A percentile compares a stretch with the other conserved stretches of the same genome.
phyloP scores from a whole-genome alignment of 1,140 invertebrate genomes.

The Brachionus calyciflorus region DNA sequence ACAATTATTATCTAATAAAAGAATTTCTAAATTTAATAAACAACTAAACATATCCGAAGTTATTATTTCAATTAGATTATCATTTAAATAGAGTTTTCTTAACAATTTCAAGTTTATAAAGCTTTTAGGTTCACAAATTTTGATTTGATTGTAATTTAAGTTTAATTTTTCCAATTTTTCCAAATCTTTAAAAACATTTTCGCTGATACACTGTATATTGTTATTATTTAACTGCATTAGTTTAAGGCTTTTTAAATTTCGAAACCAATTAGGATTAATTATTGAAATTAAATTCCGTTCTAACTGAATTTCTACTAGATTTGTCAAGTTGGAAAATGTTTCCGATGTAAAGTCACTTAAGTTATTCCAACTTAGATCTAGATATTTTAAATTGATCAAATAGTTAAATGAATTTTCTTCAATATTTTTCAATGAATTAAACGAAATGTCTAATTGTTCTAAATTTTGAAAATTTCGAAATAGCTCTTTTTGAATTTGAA shows the following conservation, averaged over 20 bases:
- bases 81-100: not conserved
- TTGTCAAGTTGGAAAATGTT: not conserved
- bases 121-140: not conserved
- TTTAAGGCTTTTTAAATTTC: not conserved
- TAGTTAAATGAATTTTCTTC: not conserved
- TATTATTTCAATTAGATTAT: conserved; percentile 1
- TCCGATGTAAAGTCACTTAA: not conserved
- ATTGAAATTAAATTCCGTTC: not conserved
- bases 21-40: not conserved
- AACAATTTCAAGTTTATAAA: not conserved
- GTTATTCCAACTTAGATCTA: conserved; percentile 4
- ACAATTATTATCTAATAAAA: not conserved
- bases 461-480: conserved; percentile 6
- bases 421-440: not conserved
- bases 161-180: not conserved
- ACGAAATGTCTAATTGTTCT: not conserved
- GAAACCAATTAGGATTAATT: not conserved
- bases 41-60: not conserved
- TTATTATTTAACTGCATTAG: not conserved
- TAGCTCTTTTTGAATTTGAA: not conserved
- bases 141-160: not conserved
- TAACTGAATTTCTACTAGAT: not conserved
- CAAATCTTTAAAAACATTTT: not conserved
- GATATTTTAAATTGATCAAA: not conserved
- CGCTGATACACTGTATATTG: not conserved